Evolutionary conservation across 2,888 invertebrate species (phyloP).

Genomic region (Aleiodes testaceus): DNA sequence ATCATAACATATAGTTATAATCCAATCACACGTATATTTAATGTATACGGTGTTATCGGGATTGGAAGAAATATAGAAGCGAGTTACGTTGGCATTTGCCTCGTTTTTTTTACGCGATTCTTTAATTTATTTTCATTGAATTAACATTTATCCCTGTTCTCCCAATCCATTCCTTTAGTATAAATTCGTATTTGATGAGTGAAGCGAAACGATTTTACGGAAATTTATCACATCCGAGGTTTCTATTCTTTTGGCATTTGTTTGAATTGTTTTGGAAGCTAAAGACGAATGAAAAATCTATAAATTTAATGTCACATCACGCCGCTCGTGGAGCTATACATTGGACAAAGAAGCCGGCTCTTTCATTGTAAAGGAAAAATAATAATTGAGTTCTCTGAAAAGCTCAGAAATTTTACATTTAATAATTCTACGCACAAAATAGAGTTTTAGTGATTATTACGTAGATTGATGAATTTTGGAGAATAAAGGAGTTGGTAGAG

Average conservation of each 20-base stretch:
- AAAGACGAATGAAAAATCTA: neutral
- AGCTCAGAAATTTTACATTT: neutral
- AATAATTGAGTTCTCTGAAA: neutral
- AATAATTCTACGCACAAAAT: constrained; percentile 18
- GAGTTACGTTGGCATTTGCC: constrained; percentile 15
- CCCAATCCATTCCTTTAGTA: constrained; percentile 26
- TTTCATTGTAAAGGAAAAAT: neutral
- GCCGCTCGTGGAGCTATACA: constrained; percentile 24
- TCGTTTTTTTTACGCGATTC: constrained; percentile 18
- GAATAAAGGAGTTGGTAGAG: neutral
- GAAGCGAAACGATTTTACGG: neutral
- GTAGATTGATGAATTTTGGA: constrained; percentile 6
- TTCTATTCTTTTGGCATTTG: no score
- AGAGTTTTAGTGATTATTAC: constrained; percentile 11
- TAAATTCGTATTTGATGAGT: neutral
- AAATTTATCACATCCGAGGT: neutral
- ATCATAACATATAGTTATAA: neutral
- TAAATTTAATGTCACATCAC: constrained; percentile 17
- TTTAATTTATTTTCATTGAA: constrained; percentile 21
- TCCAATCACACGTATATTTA: neutral
- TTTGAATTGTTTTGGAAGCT: no score
- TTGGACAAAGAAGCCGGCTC: neutral
- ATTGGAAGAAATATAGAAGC: neutral
- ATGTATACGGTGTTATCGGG: neutral
- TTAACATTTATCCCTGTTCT: neutral